Evolutionary conservation across 2,888 invertebrate genomes (phyloP).

Genomic region (Perdita meconis): DNA sequence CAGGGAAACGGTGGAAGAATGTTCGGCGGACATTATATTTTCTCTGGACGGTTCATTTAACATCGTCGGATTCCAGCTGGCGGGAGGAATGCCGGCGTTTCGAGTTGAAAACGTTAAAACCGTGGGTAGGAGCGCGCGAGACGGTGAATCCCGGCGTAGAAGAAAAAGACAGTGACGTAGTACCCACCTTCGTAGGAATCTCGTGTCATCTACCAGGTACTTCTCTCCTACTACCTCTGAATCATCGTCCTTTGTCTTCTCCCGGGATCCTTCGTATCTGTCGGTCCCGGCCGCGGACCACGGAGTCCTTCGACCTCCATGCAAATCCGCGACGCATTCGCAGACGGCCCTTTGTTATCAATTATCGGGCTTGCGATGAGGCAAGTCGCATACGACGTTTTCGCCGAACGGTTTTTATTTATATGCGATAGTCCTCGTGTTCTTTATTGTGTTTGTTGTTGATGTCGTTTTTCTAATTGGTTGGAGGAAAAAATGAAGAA

Average conservation of each 20-base stretch:
- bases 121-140: constrained; percentile 60
- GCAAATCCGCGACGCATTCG: constrained; percentile 34
- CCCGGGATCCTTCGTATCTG: constrained; percentile 69
- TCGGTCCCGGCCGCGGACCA: constrained; percentile 47
- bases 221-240: constrained; percentile 68
- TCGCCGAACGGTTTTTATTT: too few relatives aligned
- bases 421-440: too few relatives aligned
- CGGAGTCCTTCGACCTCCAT: constrained; percentile 49
- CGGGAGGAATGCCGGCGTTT: constrained; percentile 66
- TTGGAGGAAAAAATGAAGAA: too few relatives aligned
- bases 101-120: constrained; percentile 72
- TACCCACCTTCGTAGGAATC: constrained; percentile 77
- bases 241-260: constrained; percentile 76
- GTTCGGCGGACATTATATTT: constrained; percentile 70
- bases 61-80: constrained; percentile 65
- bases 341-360: constrained; percentile 31
- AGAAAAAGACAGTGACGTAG: constrained; percentile 76
- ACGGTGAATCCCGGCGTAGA: constrained; percentile 45
- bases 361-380: constrained; percentile 13
- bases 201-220: constrained; percentile 76
- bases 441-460: too few relatives aligned
- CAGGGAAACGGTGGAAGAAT: constrained; percentile 60
- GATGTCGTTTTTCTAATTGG: too few relatives aligned
- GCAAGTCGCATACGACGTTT: background rate
- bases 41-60: constrained; percentile 69